phyloP scores from a whole-genome alignment of 1,140 invertebrate species.

The Diabrotica undecimpunctata region DNA sequence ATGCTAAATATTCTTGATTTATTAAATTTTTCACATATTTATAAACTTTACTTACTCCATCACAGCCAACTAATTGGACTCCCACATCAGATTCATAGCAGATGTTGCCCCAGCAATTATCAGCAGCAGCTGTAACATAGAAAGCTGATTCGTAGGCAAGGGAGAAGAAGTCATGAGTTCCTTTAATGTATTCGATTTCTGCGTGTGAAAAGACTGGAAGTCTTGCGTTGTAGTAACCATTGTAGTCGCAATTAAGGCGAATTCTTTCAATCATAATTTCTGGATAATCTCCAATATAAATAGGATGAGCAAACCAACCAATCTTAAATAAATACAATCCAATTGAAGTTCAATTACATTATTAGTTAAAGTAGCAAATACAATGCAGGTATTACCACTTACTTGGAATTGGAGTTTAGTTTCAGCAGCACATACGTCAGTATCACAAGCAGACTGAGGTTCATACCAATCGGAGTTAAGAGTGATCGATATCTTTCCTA shows the following conservation, averaged over 20 bases:
- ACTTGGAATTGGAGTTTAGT: background rate
- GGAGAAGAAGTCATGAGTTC: conserved; percentile 14
- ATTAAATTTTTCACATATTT: background rate
- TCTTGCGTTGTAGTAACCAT: background rate
- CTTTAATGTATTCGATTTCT: conserved; percentile 3
- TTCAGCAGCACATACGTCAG: background rate
- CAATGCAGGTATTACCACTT: background rate
- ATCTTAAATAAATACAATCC: background rate
- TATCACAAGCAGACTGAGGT: background rate
- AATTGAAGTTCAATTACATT: background rate
- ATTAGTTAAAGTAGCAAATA: background rate
- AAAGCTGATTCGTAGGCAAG: background rate
- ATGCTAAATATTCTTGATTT: too few species aligned
- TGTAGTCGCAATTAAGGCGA: background rate
- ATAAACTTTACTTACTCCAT: background rate
- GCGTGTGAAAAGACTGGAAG: conserved; percentile 6
- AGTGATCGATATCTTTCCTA: conserved; percentile 1
- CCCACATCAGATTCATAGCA: background rate
- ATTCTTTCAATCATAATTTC: conserved; percentile 8
- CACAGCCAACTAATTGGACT: background rate
- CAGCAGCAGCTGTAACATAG: background rate
- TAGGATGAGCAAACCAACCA: conserved; percentile 52
- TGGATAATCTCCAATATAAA: conserved; percentile 34
- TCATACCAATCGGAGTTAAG: conserved; percentile 1
- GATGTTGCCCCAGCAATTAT: background rate